Evolutionary conservation across 2,113 vertebrate genomes (phyloP), one percentile per base, ranked within the genome.

Genomic region (Pterocles burchelli): DNA sequence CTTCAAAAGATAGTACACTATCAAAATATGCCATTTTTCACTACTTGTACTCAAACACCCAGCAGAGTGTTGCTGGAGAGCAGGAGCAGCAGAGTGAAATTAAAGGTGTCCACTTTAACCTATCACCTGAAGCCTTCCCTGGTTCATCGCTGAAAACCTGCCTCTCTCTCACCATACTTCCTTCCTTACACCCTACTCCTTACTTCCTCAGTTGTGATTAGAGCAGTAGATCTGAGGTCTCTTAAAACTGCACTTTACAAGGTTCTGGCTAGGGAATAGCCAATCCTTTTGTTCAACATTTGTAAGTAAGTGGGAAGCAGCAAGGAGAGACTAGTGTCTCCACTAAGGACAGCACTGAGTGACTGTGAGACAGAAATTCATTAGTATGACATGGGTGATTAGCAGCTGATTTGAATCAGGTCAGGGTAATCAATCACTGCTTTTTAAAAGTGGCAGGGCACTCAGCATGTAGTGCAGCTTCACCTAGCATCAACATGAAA

Each of bases 141-240:
- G 46, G 22, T 29, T 73, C 59, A n/a, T 14, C n/a, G 54, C 19
- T 8, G 24, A 54, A 38, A 85, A 46, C 18, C 20, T 33, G n/a
- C 13, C n/a, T 61, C n/a, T 66, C 8, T 24, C 18, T n/a, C 46
- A 38, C 46, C 18, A 9, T 55, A 38, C 28, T 63, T 63, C 12
- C 58, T 48, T 62, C 17, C 57, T 72, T 77, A 25, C 33, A 34
- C 49, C 29, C 25, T 55, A 31, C 26, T 43, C 43, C 29, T 75
- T 46, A 38, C 54, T 29, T 46, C 48, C 29, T 58, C 6, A 0
- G 10, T 11, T 46, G 13, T 2, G 2, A 33, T n/a, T n/a, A 26
- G 28, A 66, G 73, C 51, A 24, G 15, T 36, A 65, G 13, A 73
- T 17, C 33, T 41, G 33, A 17, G 8, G 36, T 41, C 15, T 51